Conservation (phyloP, 1,140 invertebrate genomes). For the roundworm (Caenorhabditis elegans) region DNA sequence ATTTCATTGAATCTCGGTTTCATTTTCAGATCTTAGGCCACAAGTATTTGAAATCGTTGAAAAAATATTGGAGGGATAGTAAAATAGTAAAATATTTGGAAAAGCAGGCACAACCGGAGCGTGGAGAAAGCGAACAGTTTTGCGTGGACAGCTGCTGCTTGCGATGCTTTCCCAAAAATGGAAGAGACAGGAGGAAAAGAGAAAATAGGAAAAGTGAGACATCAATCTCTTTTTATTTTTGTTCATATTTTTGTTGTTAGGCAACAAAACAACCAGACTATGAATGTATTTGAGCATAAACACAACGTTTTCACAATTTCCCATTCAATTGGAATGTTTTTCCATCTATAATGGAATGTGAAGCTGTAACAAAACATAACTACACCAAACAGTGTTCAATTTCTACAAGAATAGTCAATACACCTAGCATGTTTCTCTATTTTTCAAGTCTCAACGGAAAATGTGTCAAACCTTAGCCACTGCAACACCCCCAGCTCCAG, state of each 20-base stretch:
- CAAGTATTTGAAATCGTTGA: background rate
- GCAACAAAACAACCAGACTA: background rate
- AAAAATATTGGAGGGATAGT: background rate
- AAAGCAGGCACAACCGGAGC: background rate
- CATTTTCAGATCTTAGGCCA: too few relatives aligned
- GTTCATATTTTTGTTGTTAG: background rate
- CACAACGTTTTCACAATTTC: too few relatives aligned
- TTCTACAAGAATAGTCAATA: too few relatives aligned
- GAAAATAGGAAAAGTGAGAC: background rate
- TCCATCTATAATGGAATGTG: too few relatives aligned
- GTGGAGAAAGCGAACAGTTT: background rate
- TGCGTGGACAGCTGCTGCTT: constrained; percentile 17
- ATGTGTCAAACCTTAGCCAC: background rate
- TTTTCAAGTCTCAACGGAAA: too few relatives aligned
- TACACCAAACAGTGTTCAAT: too few relatives aligned
- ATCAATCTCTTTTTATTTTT: background rate
- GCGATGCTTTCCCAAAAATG: background rate
- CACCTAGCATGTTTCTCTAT: too few relatives aligned
- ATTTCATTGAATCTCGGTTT: background rate
- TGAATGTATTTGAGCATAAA: background rate
- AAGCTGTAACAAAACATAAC: too few relatives aligned
- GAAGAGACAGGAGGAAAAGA: background rate
- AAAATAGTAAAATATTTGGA: background rate
- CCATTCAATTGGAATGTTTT: too few relatives aligned
- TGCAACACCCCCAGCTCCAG: background rate